phyloP scores from a whole-genome alignment of 2,888 invertebrate species.

The Slavum lentiscoides region DNA sequence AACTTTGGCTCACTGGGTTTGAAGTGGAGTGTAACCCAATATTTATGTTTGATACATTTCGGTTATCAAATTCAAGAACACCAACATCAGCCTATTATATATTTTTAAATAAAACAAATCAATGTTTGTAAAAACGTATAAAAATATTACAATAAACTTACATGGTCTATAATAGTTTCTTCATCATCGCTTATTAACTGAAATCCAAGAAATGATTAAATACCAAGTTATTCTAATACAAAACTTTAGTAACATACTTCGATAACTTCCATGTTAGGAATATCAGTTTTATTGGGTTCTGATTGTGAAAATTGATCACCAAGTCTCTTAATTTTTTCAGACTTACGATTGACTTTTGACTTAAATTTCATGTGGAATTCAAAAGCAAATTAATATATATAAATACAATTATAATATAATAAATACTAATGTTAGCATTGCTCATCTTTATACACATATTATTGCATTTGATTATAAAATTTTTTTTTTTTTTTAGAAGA shows the following conservation, averaged over 20 bases:
- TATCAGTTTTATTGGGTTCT: not conserved
- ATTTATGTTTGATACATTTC: slow-evolving; percentile 1
- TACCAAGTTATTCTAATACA: not conserved
- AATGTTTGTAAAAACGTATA: not conserved
- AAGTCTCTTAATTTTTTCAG: slow-evolving; percentile 12
- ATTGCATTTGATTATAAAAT: no score
- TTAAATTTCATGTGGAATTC: slow-evolving; percentile 35
- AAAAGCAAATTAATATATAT: not conserved
- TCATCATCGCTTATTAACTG: slow-evolving; percentile 1
- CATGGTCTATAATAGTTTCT: not conserved
- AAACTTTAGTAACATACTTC: slow-evolving; percentile 3
- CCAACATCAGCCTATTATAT: not conserved
- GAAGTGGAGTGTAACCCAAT: not conserved
- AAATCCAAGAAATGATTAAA: not conserved
- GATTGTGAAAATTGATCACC: not conserved
- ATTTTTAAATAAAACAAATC: not conserved
- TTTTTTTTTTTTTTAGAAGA: no score
- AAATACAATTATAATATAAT: no score
- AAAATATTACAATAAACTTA: slow-evolving; percentile 11
- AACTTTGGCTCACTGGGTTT: not conserved
- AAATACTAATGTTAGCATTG: no score
- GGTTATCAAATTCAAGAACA: not conserved
- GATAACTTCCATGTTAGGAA: not conserved
- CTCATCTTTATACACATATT: no score
- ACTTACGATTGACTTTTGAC: slow-evolving; percentile 1